Evolutionary conservation across 2,888 invertebrate species (phyloP).

Genomic region (Agapetus fuscipes): DNA sequence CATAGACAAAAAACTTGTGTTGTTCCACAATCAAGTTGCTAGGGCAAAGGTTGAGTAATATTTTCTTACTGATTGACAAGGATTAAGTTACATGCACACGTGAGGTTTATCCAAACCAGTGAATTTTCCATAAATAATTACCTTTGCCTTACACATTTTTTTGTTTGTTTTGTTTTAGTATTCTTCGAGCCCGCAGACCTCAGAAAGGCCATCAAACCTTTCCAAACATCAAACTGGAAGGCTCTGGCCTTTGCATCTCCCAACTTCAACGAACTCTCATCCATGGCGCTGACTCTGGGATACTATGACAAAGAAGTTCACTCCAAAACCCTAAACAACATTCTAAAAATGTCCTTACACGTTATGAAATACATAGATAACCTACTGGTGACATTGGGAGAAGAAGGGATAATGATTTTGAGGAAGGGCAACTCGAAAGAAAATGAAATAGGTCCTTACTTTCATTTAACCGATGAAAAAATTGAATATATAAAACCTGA

Average conservation of each 20-base stretch:
- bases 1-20: no score
- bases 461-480: no score
- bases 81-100: no score
- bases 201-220: slow-evolving; percentile 63
- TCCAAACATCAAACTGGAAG: slow-evolving; percentile 38
- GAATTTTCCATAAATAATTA: no score
- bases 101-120: no score
- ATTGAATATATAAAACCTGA: slow-evolving; percentile 3
- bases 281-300: slow-evolving; percentile 49
- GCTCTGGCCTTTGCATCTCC: slow-evolving; percentile 61
- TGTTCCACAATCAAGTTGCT: no score
- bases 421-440: slow-evolving; percentile 27
- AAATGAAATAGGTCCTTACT: no score
- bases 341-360: slow-evolving; percentile 5
- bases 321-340: slow-evolving; percentile 25
- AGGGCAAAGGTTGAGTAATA: no score
- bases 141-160: no score
- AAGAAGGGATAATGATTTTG: slow-evolving; percentile 47
- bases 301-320: slow-evolving; percentile 28
- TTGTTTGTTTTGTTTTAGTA: slow-evolving; percentile 59
- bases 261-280: slow-evolving; percentile 65
- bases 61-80: no score
- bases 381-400: slow-evolving; percentile 54
- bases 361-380: slow-evolving; percentile 44
- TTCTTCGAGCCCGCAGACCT: slow-evolving; percentile 88